phyloP scores from a whole-genome alignment of 2,888 invertebrate genomes.

The Drosophila neutralis region DNA sequence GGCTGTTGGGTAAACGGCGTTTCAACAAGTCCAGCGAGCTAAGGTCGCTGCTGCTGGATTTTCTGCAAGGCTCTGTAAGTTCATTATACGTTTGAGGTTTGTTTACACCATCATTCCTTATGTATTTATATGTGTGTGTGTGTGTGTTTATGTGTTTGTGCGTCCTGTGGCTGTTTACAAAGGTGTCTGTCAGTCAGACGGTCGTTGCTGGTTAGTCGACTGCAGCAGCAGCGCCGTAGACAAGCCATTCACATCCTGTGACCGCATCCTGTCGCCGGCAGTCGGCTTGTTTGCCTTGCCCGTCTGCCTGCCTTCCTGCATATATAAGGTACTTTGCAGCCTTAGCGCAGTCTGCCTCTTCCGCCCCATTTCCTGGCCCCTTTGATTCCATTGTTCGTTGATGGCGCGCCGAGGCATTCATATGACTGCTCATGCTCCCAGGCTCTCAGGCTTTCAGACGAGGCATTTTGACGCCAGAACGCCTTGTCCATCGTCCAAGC shows the following conservation, averaged over 20 bases:
- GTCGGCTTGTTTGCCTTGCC: conserved; percentile 34
- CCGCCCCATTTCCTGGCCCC: not conserved
- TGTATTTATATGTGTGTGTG: not conserved
- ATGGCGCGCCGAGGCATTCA: conserved; percentile 51
- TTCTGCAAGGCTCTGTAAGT: conserved; percentile 36
- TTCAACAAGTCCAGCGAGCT: conserved; percentile 59
- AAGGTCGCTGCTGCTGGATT: not conserved
- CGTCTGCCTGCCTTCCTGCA: conserved; percentile 14
- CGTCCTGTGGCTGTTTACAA: conserved; percentile 61
- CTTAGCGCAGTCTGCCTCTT: conserved; percentile 19
- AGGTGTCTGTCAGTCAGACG: conserved; percentile 69
- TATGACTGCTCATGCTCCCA: conserved; percentile 57
- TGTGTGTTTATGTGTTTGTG: conserved; percentile 7
- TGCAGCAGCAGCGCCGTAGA: conserved; percentile 54
- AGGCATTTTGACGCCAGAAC: conserved; percentile 69
- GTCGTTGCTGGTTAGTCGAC: conserved; percentile 42
- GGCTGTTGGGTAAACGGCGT: conserved; percentile 40
- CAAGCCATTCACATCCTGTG: conserved; percentile 68
- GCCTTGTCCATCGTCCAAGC: conserved; percentile 43
- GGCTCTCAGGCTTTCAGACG: conserved; percentile 17
- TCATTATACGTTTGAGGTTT: conserved; percentile 59
- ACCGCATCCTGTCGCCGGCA: conserved; percentile 76
- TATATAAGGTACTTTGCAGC: conserved; percentile 51
- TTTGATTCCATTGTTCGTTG: conserved; percentile 42
- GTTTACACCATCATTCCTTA: conserved; percentile 47